phyloP scores from a whole-genome alignment of 1,140 invertebrate species.

The Colletes gigas region DNA sequence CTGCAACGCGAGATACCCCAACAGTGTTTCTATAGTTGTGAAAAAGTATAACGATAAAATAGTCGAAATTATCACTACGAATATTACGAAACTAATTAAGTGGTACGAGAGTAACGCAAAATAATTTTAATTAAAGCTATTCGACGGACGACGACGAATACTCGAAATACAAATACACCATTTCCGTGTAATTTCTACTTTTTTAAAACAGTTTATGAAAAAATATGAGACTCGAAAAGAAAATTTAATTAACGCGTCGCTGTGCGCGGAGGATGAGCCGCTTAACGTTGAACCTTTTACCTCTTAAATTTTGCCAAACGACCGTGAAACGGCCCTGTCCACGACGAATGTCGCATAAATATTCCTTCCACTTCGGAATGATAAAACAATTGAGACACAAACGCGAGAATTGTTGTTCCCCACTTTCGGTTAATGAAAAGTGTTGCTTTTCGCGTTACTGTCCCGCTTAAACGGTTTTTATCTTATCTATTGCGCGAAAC shows the following conservation, averaged over 20 bases:
- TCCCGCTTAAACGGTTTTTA: no score
- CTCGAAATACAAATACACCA: background rate
- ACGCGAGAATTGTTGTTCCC: background rate
- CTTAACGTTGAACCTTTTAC: constrained; percentile 23
- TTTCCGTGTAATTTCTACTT: no score
- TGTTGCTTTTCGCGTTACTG: no score
- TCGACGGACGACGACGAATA: background rate
- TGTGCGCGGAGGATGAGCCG: constrained; percentile 11
- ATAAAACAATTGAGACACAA: constrained; percentile 4
- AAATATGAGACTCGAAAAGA: background rate
- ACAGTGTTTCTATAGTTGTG: background rate
- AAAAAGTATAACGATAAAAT: background rate
- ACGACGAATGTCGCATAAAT: background rate
- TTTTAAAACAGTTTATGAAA: background rate
- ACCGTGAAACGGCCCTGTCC: background rate
- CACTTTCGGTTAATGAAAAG: background rate
- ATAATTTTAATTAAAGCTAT: background rate
- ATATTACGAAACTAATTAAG: background rate
- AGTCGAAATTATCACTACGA: background rate
- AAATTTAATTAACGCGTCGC: constrained; percentile 15
- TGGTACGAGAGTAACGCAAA: background rate
- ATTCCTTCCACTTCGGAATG: background rate
- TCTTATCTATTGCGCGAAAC: no score
- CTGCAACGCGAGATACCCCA: constrained; percentile 4
- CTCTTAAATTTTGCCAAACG: constrained; percentile 20